phyloP scores from a whole-genome alignment of 2,113 vertebrate genomes.

The Silurus asotus region DNA sequence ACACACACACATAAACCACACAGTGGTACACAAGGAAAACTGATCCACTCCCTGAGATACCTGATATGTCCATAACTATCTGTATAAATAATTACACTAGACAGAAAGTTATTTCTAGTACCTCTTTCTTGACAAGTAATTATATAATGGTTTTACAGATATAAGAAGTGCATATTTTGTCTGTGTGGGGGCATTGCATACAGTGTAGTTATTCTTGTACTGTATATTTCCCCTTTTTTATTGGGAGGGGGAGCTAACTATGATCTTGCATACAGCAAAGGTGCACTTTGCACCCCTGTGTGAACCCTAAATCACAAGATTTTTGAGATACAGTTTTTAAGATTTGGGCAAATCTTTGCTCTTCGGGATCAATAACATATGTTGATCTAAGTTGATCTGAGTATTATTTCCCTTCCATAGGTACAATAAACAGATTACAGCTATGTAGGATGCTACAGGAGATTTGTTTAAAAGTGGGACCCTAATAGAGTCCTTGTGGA shows the following conservation, averaged over 20 bases:
- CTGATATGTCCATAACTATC: slow-evolving; percentile 1
- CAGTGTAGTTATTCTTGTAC: too few relatives aligned
- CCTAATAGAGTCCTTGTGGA: background rate
- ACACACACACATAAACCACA: slow-evolving; percentile 6
- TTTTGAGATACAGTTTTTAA: background rate
- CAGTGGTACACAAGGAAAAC: slow-evolving; percentile 6
- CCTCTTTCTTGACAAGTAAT: slow-evolving; percentile 12
- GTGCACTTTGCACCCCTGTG: background rate
- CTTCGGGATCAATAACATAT: background rate
- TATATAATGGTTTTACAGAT: background rate
- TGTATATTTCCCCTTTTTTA: too few relatives aligned
- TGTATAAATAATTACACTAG: slow-evolving; percentile 23
- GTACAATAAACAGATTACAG: too few relatives aligned
- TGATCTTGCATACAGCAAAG: too few relatives aligned
- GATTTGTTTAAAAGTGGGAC: background rate
- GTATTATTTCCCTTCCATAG: too few relatives aligned
- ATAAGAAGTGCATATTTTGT: background rate
- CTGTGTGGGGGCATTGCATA: too few relatives aligned
- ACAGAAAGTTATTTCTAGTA: background rate
- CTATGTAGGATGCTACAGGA: background rate
- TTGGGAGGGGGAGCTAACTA: too few relatives aligned
- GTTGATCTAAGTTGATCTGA: too few relatives aligned
- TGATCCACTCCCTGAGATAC: background rate
- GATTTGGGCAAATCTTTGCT: background rate
- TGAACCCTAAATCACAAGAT: background rate